A percentile compares a stretch with the other conserved stretches of the same genome.
phyloP scores from a whole-genome alignment of 2,888 invertebrate species.

The Phyllotreta cruciferae region DNA sequence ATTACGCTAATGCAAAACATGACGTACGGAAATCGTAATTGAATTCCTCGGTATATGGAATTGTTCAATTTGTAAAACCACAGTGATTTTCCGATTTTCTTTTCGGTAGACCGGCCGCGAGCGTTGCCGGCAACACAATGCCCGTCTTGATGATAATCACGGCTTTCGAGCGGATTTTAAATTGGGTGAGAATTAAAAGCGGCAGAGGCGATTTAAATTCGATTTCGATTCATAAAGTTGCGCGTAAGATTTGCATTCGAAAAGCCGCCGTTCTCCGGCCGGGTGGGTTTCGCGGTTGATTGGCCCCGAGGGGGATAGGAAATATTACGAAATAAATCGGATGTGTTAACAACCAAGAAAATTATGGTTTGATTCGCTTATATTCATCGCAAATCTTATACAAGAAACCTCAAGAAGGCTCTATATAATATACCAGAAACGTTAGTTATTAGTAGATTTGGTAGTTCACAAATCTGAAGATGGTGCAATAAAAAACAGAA shows the following conservation, averaged over 20 bases:
- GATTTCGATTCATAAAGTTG: constrained; percentile 26
- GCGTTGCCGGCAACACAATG: constrained; percentile 46
- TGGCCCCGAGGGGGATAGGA: not conserved
- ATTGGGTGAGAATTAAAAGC: constrained; percentile 34
- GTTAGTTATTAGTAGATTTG: too few species aligned
- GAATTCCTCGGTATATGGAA: constrained; percentile 58
- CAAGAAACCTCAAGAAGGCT: too few species aligned
- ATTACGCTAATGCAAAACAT: constrained; percentile 9
- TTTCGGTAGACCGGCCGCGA: constrained; percentile 53
- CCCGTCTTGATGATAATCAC: constrained; percentile 52
- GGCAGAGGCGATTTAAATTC: constrained; percentile 12
- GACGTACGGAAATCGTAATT: constrained; percentile 25
- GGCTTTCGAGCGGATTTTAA: constrained; percentile 33
- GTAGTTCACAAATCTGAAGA: too few species aligned
- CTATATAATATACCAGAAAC: too few species aligned
- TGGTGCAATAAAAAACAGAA: too few species aligned
- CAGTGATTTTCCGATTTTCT: constrained; percentile 59
- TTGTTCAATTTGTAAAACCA: constrained; percentile 61
- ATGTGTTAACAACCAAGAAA: too few species aligned
- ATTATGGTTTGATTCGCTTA: too few species aligned
- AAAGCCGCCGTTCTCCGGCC: constrained; percentile 5
- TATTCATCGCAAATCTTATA: too few species aligned
- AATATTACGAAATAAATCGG: too few species aligned
- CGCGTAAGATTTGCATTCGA: constrained; percentile 20
- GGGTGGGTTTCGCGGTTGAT: constrained; percentile 15